These are phyloP conservation scores for Scaptomyza reducta DNA, from an alignment of 2,888 invertebrate species.

Conservation along the genomic window DNA sequence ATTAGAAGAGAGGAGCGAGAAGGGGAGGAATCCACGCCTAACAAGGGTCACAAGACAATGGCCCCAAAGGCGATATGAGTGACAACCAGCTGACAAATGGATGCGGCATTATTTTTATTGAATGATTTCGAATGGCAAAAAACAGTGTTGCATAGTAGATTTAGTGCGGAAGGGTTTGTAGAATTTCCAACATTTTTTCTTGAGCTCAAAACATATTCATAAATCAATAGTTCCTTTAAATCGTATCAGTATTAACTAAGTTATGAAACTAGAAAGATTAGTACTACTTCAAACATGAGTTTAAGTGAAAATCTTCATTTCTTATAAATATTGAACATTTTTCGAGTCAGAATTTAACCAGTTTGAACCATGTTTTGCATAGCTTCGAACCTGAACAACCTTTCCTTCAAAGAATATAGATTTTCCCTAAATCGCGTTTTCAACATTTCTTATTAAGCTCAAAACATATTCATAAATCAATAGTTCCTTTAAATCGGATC, in stretches of 20 bases:
- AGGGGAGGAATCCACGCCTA: not conserved
- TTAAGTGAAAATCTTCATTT: too few relatives aligned
- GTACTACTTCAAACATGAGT: too few relatives aligned
- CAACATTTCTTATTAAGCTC: too few relatives aligned
- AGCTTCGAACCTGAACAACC: too few relatives aligned
- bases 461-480: not conserved
- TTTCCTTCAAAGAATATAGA: too few relatives aligned
- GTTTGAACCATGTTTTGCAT: too few relatives aligned
- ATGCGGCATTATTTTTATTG: too few relatives aligned
- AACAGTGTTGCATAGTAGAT: not conserved
- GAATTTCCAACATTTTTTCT: not conserved
- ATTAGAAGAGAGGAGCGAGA: conserved; percentile 15
- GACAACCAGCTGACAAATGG: conserved; percentile 15
- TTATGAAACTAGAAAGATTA: not conserved
- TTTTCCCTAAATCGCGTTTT: not conserved
- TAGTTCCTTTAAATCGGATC: not conserved
- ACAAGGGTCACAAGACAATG: conserved; percentile 36
- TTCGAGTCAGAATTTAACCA: too few relatives aligned
- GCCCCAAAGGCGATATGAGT: conserved; percentile 4
- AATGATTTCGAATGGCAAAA: not conserved
- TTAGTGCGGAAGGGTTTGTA: too few relatives aligned
- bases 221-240: not conserved
- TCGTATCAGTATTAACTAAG: not conserved
- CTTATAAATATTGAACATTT: too few relatives aligned
- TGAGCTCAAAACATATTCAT: not conserved